Base-by-base conservation (phyloP, 2,888 invertebrate species). In the Hermaeophaga mercurialis region DNA sequence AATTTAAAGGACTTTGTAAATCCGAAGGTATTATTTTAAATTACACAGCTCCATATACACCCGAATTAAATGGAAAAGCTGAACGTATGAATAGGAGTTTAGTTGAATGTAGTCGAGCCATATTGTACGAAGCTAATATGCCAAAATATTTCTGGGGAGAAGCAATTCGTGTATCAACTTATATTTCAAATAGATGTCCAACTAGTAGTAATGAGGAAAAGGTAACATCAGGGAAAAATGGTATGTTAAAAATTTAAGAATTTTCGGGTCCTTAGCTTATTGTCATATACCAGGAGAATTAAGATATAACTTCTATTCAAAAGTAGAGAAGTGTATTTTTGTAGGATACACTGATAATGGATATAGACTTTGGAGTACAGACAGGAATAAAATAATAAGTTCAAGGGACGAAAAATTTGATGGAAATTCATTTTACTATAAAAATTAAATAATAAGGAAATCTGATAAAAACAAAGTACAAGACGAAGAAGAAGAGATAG, bases 191-290 rank as follows among this genome's bases (percentile, higher is more conserved):
- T n/a, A n/a, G n/a, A n/a, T n/a, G n/a, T n/a, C n/a, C n/a, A n/a
- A n/a, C n/a, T n/a, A n/a, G n/a, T n/a, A n/a, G n/a, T n/a, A n/a
- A n/a, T n/a, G n/a, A n/a, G n/a, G n/a, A n/a, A n/a, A n/a, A n/a
- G n/a, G n/a, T n/a, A n/a, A n/a, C n/a, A n/a, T n/a, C n/a, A n/a
- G n/a, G n/a, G n/a, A n/a, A n/a, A n/a, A n/a, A n/a, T n/a, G n/a
- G n/a, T n/a, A 60, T 56, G 64, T 53, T 41, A 43, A 43, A 17
- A 52, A 34, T 62, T 64, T 58, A 8, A 28, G 9, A 9, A 8
- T 28, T 28, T 28, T 28, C 9, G 9, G 28, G n/a, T 8, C 28
- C 9, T 8, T 28, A 8, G 28, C 28, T 28, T 28, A 28, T 9
- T 8, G 28, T 28, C 28, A 28, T 28, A 8, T 28, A 9, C 5